Conservation (phyloP, 2,113 vertebrate species). For the Aegithalos caudatus region DNA sequence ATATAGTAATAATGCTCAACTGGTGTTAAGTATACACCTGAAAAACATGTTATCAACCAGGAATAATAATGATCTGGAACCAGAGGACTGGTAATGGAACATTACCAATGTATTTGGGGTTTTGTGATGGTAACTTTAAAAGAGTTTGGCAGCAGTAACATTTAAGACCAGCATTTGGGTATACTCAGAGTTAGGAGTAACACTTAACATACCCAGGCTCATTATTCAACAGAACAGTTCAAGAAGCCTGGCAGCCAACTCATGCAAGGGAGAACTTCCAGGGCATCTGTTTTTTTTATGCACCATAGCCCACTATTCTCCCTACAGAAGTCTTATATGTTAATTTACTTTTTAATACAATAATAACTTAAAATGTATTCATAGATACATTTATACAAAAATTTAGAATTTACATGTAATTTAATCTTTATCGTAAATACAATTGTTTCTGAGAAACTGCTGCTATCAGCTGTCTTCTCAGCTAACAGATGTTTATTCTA, state of each 20-base stretch:
- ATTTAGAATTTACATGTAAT: not conserved
- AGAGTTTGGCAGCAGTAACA: not conserved
- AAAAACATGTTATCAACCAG: not conserved
- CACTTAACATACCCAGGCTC: not conserved
- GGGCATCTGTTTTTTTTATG: not conserved
- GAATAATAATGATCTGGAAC: constrained; percentile 24
- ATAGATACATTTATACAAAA: not conserved
- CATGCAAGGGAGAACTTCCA: not conserved
- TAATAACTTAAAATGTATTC: not conserved
- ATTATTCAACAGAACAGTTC: not conserved
- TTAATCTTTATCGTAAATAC: not conserved
- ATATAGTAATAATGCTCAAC: not conserved
- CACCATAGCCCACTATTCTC: not conserved
- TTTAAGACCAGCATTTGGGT: not conserved
- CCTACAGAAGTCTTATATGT: not conserved
- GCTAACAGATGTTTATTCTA: not conserved
- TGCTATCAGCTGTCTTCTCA: not conserved
- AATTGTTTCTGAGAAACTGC: not conserved
- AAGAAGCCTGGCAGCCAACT: not conserved
- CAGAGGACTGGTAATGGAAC: not conserved
- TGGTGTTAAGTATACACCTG: not conserved
- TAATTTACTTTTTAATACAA: not conserved
- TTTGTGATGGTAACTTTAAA: constrained; percentile 5
- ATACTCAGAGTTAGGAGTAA: not conserved
- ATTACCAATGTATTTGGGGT: not conserved